These are phyloP conservation scores for Halictus quadricinctus DNA, from an alignment of 2,888 invertebrate species.

Conservation along the genomic window DNA sequence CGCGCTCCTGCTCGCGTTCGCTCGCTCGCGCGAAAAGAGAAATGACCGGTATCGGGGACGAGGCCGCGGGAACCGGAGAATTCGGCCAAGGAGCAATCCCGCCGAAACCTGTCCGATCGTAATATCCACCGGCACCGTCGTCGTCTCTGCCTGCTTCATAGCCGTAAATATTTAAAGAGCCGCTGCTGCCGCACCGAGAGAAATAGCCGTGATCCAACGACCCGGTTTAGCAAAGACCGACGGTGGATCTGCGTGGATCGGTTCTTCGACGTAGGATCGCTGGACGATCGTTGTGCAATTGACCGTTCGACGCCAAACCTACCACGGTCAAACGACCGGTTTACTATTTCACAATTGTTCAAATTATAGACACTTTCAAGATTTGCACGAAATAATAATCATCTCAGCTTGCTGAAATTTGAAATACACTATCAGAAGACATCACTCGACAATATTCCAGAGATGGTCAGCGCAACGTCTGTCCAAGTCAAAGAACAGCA, in stretches of 20 bases:
- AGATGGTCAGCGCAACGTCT: too few relatives aligned
- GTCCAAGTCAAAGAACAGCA: too few relatives aligned
- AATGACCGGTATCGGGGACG: constrained; percentile 56
- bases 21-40: constrained; percentile 41
- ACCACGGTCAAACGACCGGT: neutral
- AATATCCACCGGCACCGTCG: too few relatives aligned
- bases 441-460: too few relatives aligned
- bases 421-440: too few relatives aligned
- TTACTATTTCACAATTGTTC: too few relatives aligned
- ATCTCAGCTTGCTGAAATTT: too few relatives aligned
- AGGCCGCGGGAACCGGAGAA: constrained; percentile 41
- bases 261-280: neutral
- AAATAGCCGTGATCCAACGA: neutral
- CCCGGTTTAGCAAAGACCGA: neutral
- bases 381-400: too few relatives aligned
- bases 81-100: constrained; percentile 54
- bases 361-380: too few relatives aligned
- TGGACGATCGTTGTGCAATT: neutral
- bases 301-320: neutral
- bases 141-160: neutral
- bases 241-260: neutral
- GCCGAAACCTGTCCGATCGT: constrained; percentile 25
- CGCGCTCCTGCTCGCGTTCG: neutral
- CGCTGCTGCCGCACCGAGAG: neutral
- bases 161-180: neutral